phyloP scores from a whole-genome alignment of 2,888 invertebrate genomes.

The Podabrus alpinus region DNA sequence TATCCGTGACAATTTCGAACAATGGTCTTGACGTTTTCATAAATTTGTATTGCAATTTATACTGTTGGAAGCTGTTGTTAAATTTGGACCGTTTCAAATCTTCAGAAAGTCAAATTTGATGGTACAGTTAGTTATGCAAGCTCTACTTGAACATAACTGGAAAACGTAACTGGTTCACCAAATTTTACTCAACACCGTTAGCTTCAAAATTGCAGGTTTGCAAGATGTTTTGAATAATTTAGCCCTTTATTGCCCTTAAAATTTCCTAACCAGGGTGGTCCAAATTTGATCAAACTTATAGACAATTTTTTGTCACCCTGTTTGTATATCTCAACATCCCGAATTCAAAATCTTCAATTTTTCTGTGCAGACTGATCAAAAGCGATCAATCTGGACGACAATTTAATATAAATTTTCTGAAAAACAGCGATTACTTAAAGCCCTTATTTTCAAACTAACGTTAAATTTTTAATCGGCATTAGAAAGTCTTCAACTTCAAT shows the following conservation, averaged over 20 bases:
- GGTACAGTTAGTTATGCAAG: not conserved
- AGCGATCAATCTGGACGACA: too few relatives aligned
- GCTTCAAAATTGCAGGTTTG: not conserved
- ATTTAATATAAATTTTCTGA: too few relatives aligned
- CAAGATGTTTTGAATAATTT: not conserved
- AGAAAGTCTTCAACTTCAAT: too few relatives aligned
- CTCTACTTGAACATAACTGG: not conserved
- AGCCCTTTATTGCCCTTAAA: not conserved
- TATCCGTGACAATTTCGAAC: conserved; percentile 25
- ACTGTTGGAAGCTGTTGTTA: not conserved
- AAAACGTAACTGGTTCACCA: not conserved
- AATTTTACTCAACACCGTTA: not conserved
- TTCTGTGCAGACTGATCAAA: too few relatives aligned
- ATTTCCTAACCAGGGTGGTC: not conserved
- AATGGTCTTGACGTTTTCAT: conserved; percentile 19
- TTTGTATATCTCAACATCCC: too few relatives aligned
- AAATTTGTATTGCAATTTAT: conserved; percentile 9
- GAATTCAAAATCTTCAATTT: too few relatives aligned
- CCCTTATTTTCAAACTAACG: too few relatives aligned
- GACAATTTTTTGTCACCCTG: too few relatives aligned
- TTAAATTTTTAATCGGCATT: too few relatives aligned
- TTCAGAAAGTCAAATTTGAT: not conserved
- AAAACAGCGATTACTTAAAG: too few relatives aligned
- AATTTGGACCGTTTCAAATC: conserved; percentile 11
- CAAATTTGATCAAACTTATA: too few relatives aligned